phyloP scores from a whole-genome alignment of 2,888 invertebrate species.

The Digitonthophagus gazella region DNA sequence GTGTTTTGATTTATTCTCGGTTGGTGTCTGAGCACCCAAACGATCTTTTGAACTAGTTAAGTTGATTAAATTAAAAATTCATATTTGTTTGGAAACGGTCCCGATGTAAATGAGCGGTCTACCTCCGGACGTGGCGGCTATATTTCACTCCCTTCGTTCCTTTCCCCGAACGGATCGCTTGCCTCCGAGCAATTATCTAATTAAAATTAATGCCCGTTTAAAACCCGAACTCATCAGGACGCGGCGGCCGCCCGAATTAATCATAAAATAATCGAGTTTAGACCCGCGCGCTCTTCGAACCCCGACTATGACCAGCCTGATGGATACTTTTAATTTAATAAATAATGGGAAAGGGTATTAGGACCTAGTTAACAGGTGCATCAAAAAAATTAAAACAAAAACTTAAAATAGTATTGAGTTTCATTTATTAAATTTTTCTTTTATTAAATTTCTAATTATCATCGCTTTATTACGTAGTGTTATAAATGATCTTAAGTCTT shows the following conservation, averaged over 20 bases:
- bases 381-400: no score
- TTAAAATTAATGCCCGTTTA: slow-evolving; percentile 53
- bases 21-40: no score
- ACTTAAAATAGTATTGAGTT: no score
- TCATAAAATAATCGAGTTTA: slow-evolving; percentile 49
- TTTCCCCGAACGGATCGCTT: slow-evolving; percentile 36
- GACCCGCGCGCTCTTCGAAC: neutral
- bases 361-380: slow-evolving; percentile 50
- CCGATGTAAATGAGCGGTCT: slow-evolving; percentile 39
- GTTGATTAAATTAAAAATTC: slow-evolving; percentile 30
- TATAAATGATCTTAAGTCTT: no score
- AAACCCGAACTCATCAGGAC: slow-evolving; percentile 50
- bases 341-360: slow-evolving; percentile 51
- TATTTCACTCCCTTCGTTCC: slow-evolving; percentile 40
- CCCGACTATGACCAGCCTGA: slow-evolving; percentile 38
- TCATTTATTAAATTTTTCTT: no score
- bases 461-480: no score
- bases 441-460: no score
- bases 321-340: slow-evolving; percentile 53
- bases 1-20: no score
- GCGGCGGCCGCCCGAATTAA: slow-evolving; percentile 47
- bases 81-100: slow-evolving; percentile 28
- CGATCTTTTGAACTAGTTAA: slow-evolving; percentile 7
- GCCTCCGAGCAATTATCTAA: slow-evolving; percentile 51
- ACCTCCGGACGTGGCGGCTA: slow-evolving; percentile 35